phyloP scores from a whole-genome alignment of 2,113 vertebrate species.

The Pardalotus punctatus region DNA sequence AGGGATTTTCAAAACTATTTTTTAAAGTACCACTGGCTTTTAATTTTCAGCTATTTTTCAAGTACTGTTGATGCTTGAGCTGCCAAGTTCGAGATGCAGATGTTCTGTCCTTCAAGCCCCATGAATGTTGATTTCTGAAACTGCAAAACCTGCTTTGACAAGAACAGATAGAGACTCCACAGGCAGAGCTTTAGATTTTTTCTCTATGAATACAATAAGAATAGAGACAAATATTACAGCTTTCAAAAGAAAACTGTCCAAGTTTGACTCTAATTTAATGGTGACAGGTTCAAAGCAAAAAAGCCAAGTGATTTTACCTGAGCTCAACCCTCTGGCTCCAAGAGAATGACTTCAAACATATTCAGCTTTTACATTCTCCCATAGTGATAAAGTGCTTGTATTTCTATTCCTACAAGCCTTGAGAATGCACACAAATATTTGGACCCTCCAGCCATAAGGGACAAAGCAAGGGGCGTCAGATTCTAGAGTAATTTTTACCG shows the following conservation, averaged over 20 bases:
- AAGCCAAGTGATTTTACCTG: background rate
- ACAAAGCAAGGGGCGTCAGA: background rate
- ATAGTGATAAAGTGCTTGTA: background rate
- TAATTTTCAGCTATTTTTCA: background rate
- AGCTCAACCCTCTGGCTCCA: background rate
- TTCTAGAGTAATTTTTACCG: background rate
- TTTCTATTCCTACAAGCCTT: background rate
- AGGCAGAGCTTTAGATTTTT: background rate
- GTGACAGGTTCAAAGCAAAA: background rate
- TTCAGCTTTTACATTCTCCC: background rate
- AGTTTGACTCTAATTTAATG: background rate
- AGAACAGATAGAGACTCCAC: background rate
- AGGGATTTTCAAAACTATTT: background rate
- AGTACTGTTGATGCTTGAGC: background rate
- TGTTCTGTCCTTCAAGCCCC: background rate
- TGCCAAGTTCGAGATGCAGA: background rate
- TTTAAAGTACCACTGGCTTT: background rate
- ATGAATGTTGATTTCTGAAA: background rate
- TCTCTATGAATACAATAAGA: background rate
- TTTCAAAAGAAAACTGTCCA: background rate
- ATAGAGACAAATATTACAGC: background rate
- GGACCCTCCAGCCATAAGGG: background rate
- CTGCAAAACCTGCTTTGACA: background rate
- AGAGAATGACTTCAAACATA: background rate
- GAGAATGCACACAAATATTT: background rate